Evolutionary conservation across 2,797 vertebrate species (phyloP).

Genomic region (Stomatorhinus walkeri): DNA sequence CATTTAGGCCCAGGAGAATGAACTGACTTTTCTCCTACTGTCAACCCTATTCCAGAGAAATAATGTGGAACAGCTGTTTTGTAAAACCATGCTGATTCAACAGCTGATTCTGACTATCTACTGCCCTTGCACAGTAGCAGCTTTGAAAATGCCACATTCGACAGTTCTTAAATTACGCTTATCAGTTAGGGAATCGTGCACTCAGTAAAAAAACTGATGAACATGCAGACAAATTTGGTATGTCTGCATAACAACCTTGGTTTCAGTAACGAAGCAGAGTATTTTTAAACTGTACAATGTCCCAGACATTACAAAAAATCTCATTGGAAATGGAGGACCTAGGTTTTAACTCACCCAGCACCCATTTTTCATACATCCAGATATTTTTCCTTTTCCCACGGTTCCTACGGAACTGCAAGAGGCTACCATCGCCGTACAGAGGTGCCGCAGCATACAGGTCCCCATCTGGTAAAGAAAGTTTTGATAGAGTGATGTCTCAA

Average conservation of each 20-base stretch:
- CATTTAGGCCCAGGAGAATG: background rate
- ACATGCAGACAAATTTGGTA: background rate
- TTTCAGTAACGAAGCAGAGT: background rate
- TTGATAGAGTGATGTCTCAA: background rate
- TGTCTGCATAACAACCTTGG: background rate
- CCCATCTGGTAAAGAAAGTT: constrained; percentile 45
- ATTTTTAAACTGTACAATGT: background rate
- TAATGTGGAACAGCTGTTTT: background rate
- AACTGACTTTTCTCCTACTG: background rate
- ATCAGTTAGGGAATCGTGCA: background rate
- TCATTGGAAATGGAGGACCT: background rate
- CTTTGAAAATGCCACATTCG: background rate
- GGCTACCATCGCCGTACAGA: constrained; percentile 48
- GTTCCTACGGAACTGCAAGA: constrained; percentile 60
- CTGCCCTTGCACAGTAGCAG: background rate
- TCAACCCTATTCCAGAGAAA: background rate
- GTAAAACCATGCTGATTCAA: background rate
- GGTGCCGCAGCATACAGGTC: constrained; percentile 63
- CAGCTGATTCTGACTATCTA: background rate
- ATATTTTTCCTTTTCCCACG: constrained; percentile 46
- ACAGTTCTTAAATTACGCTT: background rate
- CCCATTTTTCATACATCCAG: constrained; percentile 64
- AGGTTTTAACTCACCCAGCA: constrained; percentile 49
- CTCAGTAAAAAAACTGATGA: background rate
- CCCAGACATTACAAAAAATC: background rate